Base-by-base conservation (phyloP, 2,113 vertebrate genomes). In the Pao palembangensis region DNA sequence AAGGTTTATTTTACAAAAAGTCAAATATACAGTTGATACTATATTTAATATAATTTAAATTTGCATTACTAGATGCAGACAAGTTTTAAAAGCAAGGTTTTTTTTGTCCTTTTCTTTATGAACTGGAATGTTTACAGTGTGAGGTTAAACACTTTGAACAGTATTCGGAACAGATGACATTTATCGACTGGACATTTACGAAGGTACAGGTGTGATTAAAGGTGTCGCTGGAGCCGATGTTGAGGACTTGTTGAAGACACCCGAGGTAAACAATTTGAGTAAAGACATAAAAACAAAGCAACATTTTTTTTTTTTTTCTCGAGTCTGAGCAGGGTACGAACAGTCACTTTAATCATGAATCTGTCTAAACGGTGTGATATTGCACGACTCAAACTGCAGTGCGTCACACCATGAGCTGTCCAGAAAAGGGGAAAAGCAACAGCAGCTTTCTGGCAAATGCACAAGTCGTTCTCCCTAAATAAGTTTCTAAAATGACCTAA, bases 41-140 rank as follows among this genome's bases (percentile, higher is more conserved):
- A 84, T 82, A 78, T 87, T 61, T 72, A 62, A 64, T 85, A 86
- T 86, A 85, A 85, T 80, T 85, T 85, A 87, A 55, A 87, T 76
- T 63, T 76, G 69, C 69, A 20, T 75, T 72, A 64, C 13, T 44
- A 58, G 63, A 80, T 66, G 72, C 73, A 55, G 72, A 86, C 67
- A 75, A 62, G 60, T 64, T 64, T 57, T 15, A 68, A 55, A 81
- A 78, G 67, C 78, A 71, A 54, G 6, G 6, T 38, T 38, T 10
- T 12, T 38, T 10, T 38, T 11, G 8, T 38, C 4, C 3, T 38
- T 14, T 71, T 55, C 64, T 67, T 68, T 67, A 52, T 58, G 58
- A 67, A 71, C 64, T 83, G 78, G 71, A 83, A 83, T 82, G 82
- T 84, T 88, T 89, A 89, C 88, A 88, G 88, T 88, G 85, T 77